Conservation (phyloP, 2,113 vertebrate species). For the Microtus oregoni region DNA sequence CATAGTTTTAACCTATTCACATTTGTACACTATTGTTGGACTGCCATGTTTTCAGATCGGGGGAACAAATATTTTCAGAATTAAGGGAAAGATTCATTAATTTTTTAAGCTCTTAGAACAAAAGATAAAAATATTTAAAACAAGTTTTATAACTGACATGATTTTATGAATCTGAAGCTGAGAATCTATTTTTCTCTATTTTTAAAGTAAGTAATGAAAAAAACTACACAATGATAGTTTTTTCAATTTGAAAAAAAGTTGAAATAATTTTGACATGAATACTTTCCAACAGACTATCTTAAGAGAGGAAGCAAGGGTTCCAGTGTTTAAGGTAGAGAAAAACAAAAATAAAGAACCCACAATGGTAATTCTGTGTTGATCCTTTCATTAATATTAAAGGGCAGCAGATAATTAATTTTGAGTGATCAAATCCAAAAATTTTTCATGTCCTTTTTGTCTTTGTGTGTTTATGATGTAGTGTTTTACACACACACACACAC, state of each 20-base stretch:
- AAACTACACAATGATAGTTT: background rate
- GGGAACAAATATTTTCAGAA: background rate
- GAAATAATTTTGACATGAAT: background rate
- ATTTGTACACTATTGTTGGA: background rate
- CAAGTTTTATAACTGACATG: background rate
- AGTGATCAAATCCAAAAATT: background rate
- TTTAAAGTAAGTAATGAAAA: conserved; percentile 7
- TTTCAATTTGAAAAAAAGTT: no score
- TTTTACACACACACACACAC: no score
- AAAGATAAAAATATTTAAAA: background rate
- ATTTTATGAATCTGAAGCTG: conserved; percentile 19
- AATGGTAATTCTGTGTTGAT: background rate
- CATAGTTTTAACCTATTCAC: background rate
- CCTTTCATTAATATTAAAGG: background rate
- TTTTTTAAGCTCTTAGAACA: background rate
- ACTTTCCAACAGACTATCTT: background rate
- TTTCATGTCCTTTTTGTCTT: background rate
- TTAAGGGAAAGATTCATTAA: background rate
- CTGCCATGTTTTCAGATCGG: background rate
- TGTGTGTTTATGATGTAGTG: background rate
- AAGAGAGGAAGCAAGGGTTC: background rate
- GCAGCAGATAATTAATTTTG: background rate
- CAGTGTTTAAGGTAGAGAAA: background rate
- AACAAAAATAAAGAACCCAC: background rate
- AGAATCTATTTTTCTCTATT: background rate